A percentile compares a stretch with the other conserved stretches of the same genome.
Conservation (phyloP, 2,113 vertebrate genomes). For the Coreoperca whiteheadi region DNA sequence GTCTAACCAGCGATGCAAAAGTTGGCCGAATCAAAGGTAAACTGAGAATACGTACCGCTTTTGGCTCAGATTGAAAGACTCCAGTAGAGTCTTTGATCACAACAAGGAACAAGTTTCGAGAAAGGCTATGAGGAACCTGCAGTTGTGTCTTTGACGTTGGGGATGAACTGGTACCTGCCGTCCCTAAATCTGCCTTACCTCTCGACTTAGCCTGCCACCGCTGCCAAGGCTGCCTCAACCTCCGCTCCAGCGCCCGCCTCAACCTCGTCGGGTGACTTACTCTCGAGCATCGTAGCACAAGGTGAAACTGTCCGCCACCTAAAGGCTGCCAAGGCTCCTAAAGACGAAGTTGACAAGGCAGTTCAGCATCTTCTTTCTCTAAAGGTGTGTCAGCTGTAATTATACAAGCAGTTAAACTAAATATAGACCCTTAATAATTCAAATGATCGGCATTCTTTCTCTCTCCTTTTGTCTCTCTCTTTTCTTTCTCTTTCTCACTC, state of each 20-base stretch:
- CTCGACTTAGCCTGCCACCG: slow-evolving; percentile 39
- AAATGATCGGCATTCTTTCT: not conserved
- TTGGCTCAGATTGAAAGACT: not conserved
- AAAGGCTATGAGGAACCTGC: not conserved
- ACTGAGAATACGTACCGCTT: not conserved
- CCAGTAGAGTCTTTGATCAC: not conserved
- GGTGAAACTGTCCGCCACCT: slow-evolving; percentile 92
- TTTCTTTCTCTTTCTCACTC: not conserved
- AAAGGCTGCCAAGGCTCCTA: slow-evolving; percentile 91
- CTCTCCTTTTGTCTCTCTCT: too few relatives aligned
- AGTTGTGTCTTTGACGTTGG: not conserved
- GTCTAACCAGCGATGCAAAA: slow-evolving; percentile 14
- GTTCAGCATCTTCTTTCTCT: slow-evolving; percentile 90
- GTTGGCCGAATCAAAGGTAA: not conserved
- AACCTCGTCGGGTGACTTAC: slow-evolving; percentile 73
- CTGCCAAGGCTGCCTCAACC: slow-evolving; percentile 50
- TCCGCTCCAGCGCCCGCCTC: slow-evolving; percentile 28
- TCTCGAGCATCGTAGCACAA: slow-evolving; percentile 87
- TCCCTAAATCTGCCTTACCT: slow-evolving; percentile 1
- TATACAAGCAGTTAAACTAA: not conserved
- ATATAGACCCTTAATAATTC: not conserved
- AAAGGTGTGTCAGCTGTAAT: slow-evolving; percentile 77
- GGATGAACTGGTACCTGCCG: not conserved
- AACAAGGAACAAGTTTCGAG: not conserved
- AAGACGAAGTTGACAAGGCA: slow-evolving; percentile 92